phyloP scores from a whole-genome alignment of 2,888 invertebrate genomes.

The Theretra japonica region DNA sequence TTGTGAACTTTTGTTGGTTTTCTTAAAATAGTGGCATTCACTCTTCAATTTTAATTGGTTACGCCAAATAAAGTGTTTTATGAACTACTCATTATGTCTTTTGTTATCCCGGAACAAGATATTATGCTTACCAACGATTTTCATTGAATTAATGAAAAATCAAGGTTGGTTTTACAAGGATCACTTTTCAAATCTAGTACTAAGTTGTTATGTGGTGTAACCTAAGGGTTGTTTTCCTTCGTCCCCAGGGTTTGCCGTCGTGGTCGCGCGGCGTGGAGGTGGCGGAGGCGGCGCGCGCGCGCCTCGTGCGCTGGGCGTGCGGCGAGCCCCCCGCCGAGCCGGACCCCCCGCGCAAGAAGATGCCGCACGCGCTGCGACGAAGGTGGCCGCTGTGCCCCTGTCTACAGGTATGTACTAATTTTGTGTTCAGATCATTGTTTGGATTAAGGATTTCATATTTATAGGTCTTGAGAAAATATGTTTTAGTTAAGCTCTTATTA shows the following conservation, averaged over 20 bases:
- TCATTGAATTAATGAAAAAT: background rate
- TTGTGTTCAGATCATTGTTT: too few species aligned
- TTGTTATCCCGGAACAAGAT: background rate
- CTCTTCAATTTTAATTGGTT: too few species aligned
- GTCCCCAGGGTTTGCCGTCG: conserved; percentile 87
- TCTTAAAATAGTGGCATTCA: too few species aligned
- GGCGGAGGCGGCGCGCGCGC: conserved; percentile 87
- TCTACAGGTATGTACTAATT: conserved; percentile 86
- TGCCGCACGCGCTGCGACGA: conserved; percentile 89
- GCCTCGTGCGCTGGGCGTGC: conserved; percentile 86
- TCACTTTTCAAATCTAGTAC: too few species aligned
- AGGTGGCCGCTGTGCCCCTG: conserved; percentile 92
- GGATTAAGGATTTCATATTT: too few species aligned
- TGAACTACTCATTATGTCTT: background rate
- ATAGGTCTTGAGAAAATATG: too few species aligned
- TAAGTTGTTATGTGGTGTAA: background rate
- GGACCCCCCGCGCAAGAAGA: conserved; percentile 86
- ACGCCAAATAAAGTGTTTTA: too few species aligned
- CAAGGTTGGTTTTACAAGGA: too few species aligned
- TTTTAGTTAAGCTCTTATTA: too few species aligned
- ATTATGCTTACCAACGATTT: background rate
- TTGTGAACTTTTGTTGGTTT: too few species aligned
- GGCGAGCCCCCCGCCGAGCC: conserved; percentile 83
- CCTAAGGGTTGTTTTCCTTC: conserved; percentile 27
- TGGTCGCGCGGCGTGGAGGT: conserved; percentile 86